Base-by-base conservation (phyloP, 2,797 vertebrate genomes). In the Tinamus major region DNA sequence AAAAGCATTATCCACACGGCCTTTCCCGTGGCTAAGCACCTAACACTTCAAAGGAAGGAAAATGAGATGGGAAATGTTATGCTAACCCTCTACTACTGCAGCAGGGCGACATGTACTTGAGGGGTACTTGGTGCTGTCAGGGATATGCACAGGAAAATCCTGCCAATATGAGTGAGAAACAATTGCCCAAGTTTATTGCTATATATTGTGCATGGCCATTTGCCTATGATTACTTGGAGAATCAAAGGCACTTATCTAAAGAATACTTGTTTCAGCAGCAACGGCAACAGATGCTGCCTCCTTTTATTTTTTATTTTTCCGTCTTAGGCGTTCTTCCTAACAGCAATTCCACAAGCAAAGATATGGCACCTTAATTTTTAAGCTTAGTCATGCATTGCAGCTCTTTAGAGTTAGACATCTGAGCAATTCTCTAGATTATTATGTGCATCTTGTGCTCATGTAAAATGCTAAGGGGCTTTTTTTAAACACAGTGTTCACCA, bases 321-420 rank as follows among this genome's bases (percentile, higher is more conserved):
- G 42, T 74, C 51, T 89, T 8, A n/a, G 64, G 27, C 44, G 27
- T 6, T 80, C 39, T 87, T 86, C 72, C 69, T 65, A 19, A n/a
- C 8, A 68, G n/a, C 31, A 61, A 83, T 48, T 56, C 70, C 26
- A 9, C 2, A 4, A 68, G 61, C 56, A 67, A 63, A 81, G 56
- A 79, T 19, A 31, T 2, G 7, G 1, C 26, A 49, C 74, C 64
- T 53, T 26, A 29, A 63, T 87, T 92, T 91, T 88, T 85, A 90
- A 70, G 48, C 79, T 92, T 93, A 92, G 64, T 92, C 67, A 84
- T 71, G 61, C 67, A 39, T 53, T 71, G 26, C 44, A 90, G n/a
- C 41, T 68, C 14, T 41, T 87, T 31, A 79, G 3, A 71, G 42
- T 67, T 59, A 48, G 63, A 76, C 67, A 76, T 21, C 55, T 64